Evolutionary conservation across 64 coral and sea anemone species (phyloP).

Genomic region (Porites australiensis): DNA sequence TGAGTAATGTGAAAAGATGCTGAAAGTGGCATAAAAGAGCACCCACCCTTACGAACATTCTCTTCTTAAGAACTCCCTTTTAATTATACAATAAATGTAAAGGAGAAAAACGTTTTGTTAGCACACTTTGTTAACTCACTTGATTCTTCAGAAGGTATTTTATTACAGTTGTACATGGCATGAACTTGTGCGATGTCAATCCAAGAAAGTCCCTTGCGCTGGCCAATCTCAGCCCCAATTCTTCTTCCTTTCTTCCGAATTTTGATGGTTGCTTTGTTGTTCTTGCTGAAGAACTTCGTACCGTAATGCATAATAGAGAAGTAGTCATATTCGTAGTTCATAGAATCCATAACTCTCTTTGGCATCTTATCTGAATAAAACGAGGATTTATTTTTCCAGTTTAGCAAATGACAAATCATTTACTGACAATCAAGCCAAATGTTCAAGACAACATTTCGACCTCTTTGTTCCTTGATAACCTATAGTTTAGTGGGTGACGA

Average conservation of each 20-base stretch:
- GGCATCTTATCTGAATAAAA: conserved; percentile 88
- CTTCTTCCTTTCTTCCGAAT: conserved; percentile 83
- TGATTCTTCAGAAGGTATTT: conserved; percentile 76
- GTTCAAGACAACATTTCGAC: no score
- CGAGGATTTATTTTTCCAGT: not conserved
- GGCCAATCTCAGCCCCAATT: conserved; percentile 82
- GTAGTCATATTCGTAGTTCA: conserved; percentile 94
- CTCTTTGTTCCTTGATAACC: no score
- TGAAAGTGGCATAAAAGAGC: no score
- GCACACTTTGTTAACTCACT: conserved; percentile 45
- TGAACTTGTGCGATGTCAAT: conserved; percentile 94
- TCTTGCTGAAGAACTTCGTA: conserved; percentile 89
- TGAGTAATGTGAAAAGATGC: no score
- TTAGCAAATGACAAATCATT: no score
- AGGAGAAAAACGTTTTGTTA: not conserved
- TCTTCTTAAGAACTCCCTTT: no score
- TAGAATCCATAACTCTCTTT: conserved; percentile 82
- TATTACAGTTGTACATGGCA: conserved; percentile 95
- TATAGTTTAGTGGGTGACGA: no score
- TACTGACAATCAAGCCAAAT: no score
- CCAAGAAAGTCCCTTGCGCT: conserved; percentile 85
- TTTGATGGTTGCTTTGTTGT: conserved; percentile 80
- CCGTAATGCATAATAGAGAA: conserved; percentile 99
- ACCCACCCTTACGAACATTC: no score
- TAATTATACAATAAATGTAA: no score